Conservation (phyloP, 2,113 vertebrate species). For the Gallinago jamesoni region DNA sequence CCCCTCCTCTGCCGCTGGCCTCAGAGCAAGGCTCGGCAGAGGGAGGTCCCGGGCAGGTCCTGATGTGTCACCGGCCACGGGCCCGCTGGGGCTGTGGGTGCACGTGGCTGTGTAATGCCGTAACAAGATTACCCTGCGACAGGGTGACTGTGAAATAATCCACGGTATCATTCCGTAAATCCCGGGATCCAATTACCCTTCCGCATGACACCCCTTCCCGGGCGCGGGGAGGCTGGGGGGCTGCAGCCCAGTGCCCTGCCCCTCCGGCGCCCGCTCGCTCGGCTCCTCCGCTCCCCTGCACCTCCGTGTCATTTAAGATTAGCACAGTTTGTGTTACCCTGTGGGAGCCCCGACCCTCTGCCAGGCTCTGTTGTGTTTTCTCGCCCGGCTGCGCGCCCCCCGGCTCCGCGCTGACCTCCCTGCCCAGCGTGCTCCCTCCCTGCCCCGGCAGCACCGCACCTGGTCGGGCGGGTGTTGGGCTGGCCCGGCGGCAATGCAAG, state of each 20-base stretch:
- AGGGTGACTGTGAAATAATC: slow-evolving; percentile 38
- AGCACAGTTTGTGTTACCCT: not conserved
- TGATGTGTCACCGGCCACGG: not conserved
- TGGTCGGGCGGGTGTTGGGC: rapidly evolving
- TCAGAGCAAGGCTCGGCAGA: not conserved
- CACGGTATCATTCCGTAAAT: slow-evolving; percentile 40
- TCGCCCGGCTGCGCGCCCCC: rapidly evolving
- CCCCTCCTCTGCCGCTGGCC: not conserved
- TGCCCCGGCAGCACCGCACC: not conserved
- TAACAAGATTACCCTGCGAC: slow-evolving; percentile 50
- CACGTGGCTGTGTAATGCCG: not conserved
- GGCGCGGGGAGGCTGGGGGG: not conserved
- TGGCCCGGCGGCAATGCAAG: not conserved
- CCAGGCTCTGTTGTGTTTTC: not conserved
- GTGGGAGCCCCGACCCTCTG: not conserved
- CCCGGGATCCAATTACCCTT: slow-evolving; percentile 43
- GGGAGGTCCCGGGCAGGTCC: rapidly evolving
- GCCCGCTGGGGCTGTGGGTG: rapidly evolving
- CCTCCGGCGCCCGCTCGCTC: not conserved
- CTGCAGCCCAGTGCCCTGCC: not conserved
- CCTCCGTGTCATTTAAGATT: not conserved
- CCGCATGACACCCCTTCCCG: not conserved
- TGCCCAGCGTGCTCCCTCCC: rapidly evolving
- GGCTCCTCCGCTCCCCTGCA: not conserved
- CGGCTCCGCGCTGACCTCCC: not conserved